Conservation (phyloP, 2,113 vertebrate genomes). For the Malurus cyaneus region DNA sequence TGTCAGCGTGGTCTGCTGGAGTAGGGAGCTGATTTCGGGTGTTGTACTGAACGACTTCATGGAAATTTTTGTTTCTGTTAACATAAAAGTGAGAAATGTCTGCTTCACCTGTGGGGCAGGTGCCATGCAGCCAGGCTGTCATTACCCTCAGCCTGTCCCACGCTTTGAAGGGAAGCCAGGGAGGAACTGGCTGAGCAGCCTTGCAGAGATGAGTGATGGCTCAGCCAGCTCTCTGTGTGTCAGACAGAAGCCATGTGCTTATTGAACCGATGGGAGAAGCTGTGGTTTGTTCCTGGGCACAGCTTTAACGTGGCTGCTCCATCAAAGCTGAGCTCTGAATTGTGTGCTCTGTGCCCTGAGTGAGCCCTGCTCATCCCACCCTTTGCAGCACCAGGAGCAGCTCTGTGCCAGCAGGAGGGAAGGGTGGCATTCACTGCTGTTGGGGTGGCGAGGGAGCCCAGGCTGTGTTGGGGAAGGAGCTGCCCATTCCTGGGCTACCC, state of each 20-base stretch:
- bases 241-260: not conserved
- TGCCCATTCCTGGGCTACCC: not conserved
- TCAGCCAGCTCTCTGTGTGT: not conserved
- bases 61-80: not conserved
- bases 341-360: not conserved
- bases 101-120: not conserved
- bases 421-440: not conserved
- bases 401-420: not conserved
- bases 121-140: not conserved
- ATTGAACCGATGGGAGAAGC: not conserved
- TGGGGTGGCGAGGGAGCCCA: not conserved
- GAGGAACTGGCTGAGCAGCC: not conserved
- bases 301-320: not conserved
- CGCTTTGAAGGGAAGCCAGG: not conserved
- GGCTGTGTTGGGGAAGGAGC: not conserved
- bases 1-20: not conserved
- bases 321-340: not conserved
- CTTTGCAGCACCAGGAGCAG: not conserved
- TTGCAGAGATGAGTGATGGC: not conserved
- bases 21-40: not conserved
- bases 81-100: not conserved
- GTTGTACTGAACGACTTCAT: not conserved
- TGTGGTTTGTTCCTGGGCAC: not conserved
- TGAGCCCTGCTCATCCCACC: not conserved
- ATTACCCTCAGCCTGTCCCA: not conserved